Conservation (phyloP, 2,113 vertebrate species). For the Nycticorax nycticorax region DNA sequence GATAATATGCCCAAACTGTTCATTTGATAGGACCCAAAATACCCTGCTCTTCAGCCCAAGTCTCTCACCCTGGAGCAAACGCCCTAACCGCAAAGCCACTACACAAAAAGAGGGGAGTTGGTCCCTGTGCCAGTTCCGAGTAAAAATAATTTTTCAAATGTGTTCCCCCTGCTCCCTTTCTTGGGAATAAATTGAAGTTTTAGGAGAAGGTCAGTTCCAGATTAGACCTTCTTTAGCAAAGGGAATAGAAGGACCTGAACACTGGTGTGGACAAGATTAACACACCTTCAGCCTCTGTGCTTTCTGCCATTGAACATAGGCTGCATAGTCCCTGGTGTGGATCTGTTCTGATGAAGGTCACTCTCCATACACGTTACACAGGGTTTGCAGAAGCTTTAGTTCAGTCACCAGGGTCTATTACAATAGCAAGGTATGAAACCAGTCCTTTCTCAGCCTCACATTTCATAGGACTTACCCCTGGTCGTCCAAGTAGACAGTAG, state of each 20-base stretch:
- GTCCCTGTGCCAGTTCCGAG: not conserved
- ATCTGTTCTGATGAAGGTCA: not conserved
- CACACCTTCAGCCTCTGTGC: not conserved
- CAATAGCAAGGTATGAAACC: not conserved
- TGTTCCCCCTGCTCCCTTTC: not conserved
- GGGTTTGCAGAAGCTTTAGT: not conserved
- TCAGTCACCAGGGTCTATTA: not conserved
- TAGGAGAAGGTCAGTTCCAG: not conserved
- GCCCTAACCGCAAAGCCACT: not conserved
- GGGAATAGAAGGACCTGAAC: not conserved
- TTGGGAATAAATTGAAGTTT: not conserved
- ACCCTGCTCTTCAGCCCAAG: not conserved
- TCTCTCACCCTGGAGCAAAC: not conserved
- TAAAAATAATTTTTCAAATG: not conserved
- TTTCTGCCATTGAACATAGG: not conserved
- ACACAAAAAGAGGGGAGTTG: not conserved
- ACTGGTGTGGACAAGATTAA: not conserved
- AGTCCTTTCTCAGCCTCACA: not conserved
- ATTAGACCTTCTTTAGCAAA: not conserved
- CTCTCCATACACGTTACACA: rapidly evolving
- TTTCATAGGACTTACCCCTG: not conserved
- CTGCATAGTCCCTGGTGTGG: not conserved
- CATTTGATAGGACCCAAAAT: not conserved
- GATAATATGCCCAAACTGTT: not conserved
- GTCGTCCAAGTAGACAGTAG: rapidly evolving